Evolutionary conservation across 2,113 vertebrate species (phyloP), one percentile per base, ranked within the genome.

Genomic region (Cottus gobio): DNA sequence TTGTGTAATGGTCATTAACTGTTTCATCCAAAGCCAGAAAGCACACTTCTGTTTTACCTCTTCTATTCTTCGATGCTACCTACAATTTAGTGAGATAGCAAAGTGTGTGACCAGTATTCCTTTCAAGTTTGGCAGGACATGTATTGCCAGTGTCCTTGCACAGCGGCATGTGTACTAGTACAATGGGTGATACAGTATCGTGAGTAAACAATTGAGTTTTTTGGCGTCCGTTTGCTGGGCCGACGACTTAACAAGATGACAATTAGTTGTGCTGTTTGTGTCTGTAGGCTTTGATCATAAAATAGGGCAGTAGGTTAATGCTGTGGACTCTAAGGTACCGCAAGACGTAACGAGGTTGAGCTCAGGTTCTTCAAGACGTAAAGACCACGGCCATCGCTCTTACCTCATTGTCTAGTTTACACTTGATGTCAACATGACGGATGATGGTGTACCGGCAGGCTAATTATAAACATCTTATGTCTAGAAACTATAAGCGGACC

Each of bases 301-400:
- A 82, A 81, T 83, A 84, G 89, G 85, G 61, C 83, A 88, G 85
- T 87, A 82, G 87, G 87, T 77, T 90, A 85, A 88, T 84, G 73
- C 83, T 58, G 39, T 46, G 68, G 62, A 34, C 56, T 68, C 24
- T 6, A 63, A 81, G 77, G 71, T 79, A 79, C 70, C 64, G 48
- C n/a, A 58, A 79, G 62, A 42, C 9, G 2, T 62, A 31, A 71
- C 24, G 48, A 74, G 68, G 57, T 36, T 54, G 22, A 68, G 56
- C 65, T 73, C 18, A 65, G 62, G 58, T 26, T 15, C 24, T 46
- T 66, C 31, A 44, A 18, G 34, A 79, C 78, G 24, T 44, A 15
- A 81, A 66, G 48, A 12, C 1, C 46, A 31, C 22, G 42, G n/a
- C 1, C 46, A 42, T 22, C n/a, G 8, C 36, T 58, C 34, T 15